Evolutionary conservation across 2,888 invertebrate genomes (phyloP), one percentile per base, ranked within the genome.

Genomic region (Rotaria sp.): DNA sequence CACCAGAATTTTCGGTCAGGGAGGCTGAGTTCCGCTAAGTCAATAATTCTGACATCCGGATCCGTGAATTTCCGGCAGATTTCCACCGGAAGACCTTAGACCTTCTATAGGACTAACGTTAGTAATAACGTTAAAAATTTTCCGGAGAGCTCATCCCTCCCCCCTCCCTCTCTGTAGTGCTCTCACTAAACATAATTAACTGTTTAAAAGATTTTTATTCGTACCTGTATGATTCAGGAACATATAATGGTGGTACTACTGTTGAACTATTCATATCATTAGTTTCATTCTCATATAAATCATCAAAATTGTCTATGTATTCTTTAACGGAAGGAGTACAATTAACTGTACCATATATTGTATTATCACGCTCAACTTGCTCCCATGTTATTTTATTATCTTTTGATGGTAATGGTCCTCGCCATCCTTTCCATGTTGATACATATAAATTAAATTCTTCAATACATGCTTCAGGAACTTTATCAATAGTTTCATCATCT

Each of bases 341-440:
- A 45, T 8, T 45, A 26, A 80, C 80, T 15, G 13, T n/a, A 3
- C 41, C 80, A 45, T 11, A 24, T 26, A 45, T 15, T n/a, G 80
- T 80, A n/a, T 80, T 80, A 4, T 24, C 45, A 13, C 15, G 24
- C 45, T 80, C 80, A 80, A 80, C 45, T 45, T 80, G 26, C 45
- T 80, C 80, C 80, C 80, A 80, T 45, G 80, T 45, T n/a, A 80
- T 11, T 45, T 15, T 26, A 80, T 80, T 80, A 26, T 80, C 45
- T 80, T 80, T 80, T 2, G 80, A 80, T 45, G 80, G 80, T n/a
- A 80, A 26, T n/a, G 41, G 26, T 13, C 80, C 80, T 13, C 45
- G 26, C 80, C 80, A 80, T 45, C 80, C 80, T 80, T 80, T 80
- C 80, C 80, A 80, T 80, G 80, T 80, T 45, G 80, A 80, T 41